phyloP scores from a whole-genome alignment of 2,113 vertebrate species.

The Engraulis encrasicolus region DNA sequence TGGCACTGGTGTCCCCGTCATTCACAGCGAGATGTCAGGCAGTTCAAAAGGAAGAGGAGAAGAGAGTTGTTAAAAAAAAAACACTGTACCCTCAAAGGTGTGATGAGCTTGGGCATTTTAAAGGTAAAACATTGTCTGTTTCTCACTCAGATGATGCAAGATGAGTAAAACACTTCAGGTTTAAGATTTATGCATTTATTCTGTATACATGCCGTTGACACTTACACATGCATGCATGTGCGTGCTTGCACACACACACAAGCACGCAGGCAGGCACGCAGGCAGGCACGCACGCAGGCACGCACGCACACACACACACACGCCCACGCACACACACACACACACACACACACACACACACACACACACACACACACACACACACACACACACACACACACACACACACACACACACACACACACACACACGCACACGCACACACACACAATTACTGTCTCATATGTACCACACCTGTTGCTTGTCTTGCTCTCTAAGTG shows the following conservation, averaged over 20 bases:
- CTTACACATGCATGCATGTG: too few species aligned
- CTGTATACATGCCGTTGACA: too few species aligned
- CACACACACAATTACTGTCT: background rate
- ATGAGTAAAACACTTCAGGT: background rate
- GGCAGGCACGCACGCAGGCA: too few species aligned
- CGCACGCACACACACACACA: too few species aligned
- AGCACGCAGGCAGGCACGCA: too few species aligned
- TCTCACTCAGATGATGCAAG: background rate
- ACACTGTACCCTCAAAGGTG: background rate
- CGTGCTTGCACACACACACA: too few species aligned
- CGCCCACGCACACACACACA: too few species aligned
- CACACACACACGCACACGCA: background rate
- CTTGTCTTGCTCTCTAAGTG: too few species aligned
- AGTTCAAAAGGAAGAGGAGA: background rate
- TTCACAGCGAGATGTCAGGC: background rate
- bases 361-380: slow-evolving; percentile 16
- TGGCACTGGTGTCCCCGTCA: background rate
- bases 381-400: background rate
- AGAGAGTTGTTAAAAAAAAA: background rate
- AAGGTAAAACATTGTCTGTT: background rate
- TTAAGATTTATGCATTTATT: too few species aligned
- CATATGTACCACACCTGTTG: too few species aligned
- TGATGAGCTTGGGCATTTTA: background rate
- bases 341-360: background rate
- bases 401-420: background rate